These are phyloP conservation scores for Epistrophe grossulariae DNA, from an alignment of 2,888 invertebrate genomes.

Conservation along the genomic window DNA sequence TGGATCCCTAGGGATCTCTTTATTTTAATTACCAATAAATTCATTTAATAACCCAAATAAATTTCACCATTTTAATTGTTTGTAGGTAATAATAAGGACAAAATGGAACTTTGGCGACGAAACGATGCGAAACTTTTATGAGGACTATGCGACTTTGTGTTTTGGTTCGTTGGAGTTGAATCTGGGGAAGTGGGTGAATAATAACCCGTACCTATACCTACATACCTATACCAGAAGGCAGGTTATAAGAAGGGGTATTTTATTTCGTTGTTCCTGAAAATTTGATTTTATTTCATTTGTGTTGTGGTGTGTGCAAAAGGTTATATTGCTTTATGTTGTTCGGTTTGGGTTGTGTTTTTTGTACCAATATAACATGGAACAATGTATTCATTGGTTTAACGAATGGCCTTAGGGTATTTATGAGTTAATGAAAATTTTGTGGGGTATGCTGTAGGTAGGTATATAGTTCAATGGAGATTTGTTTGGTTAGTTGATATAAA, in stretches of 20 bases:
- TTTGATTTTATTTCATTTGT: constrained; percentile 18
- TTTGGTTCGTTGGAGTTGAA: constrained; percentile 35
- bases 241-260: neutral
- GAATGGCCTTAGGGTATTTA: constrained; percentile 53
- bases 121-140: constrained; percentile 72
- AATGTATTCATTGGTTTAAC: constrained; percentile 48
- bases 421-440: constrained; percentile 44
- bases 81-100: constrained; percentile 70
- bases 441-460: neutral
- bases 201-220: no score
- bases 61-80: constrained; percentile 74
- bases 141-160: constrained; percentile 55
- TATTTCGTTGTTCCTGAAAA: constrained; percentile 26
- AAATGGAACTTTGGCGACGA: constrained; percentile 69
- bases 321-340: no score
- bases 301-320: constrained; percentile 15
- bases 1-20: constrained; percentile 51
- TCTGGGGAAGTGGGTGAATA: neutral
- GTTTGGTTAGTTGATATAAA: neutral
- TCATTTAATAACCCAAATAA: constrained; percentile 74
- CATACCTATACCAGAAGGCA: no score
- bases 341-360: neutral
- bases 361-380: constrained; percentile 28
- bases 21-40: constrained; percentile 76
- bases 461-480: constrained; percentile 5